Conservation (phyloP, 1,140 invertebrate species). For the Episyrphus balteatus region DNA sequence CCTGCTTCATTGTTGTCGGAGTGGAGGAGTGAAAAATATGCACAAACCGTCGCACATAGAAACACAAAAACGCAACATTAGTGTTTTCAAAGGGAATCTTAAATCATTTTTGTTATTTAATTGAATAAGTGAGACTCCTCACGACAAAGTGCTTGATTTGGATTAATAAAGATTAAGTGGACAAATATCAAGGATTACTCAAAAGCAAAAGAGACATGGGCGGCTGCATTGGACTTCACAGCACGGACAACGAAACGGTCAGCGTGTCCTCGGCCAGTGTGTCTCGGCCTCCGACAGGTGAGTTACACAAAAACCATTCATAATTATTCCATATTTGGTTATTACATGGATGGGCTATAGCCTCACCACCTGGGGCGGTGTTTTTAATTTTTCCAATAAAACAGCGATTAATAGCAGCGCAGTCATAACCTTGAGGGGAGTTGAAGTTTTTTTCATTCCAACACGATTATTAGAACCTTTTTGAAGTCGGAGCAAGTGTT, state of each 20-base stretch:
- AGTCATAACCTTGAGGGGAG: no score
- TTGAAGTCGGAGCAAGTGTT: constrained; percentile 6
- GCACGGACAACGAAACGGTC: constrained; percentile 62
- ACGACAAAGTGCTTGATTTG: no score
- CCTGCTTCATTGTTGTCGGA: no score
- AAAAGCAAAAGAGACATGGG: constrained; percentile 45
- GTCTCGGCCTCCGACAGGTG: constrained; percentile 53
- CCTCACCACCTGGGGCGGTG: no score
- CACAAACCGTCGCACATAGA: constrained; percentile 5
- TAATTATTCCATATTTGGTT: not conserved
- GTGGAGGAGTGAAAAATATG: no score
- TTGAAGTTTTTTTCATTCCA: no score
- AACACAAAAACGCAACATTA: constrained; percentile 4
- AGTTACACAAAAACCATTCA: constrained; percentile 18
- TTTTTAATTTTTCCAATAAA: no score
- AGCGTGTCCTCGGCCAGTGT: constrained; percentile 65
- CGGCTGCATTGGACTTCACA: constrained; percentile 71
- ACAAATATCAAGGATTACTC: not conserved
- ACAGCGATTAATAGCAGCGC: no score
- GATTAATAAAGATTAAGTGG: no score
- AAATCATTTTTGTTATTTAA: not conserved
- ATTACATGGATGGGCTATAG: no score
- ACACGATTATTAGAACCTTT: no score
- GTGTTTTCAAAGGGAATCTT: no score
- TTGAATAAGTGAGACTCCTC: not conserved